phyloP scores from a whole-genome alignment of 2,113 vertebrate genomes.

The Epinephelus moara region DNA sequence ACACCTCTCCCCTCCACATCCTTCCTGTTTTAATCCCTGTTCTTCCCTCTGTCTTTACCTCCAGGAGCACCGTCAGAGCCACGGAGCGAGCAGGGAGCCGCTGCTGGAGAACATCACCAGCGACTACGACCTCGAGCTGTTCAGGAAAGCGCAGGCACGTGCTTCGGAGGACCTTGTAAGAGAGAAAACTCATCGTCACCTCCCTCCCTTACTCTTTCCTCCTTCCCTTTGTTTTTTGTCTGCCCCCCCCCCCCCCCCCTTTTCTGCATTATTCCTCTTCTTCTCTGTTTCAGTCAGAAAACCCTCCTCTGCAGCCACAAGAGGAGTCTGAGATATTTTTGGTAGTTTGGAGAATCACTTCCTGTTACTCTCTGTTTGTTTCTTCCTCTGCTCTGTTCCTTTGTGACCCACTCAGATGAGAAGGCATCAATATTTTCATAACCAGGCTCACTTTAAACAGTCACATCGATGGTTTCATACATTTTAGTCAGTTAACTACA shows the following conservation, averaged over 20 bases:
- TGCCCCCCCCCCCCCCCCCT: background rate
- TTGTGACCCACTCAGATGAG: slow-evolving; percentile 22
- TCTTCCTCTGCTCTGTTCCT: slow-evolving; percentile 21
- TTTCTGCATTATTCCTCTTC: slow-evolving; percentile 57
- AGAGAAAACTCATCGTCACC: slow-evolving; percentile 83
- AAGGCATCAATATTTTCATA: background rate
- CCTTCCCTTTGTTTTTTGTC: slow-evolving; percentile 17
- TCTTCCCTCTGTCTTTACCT: accelerated
- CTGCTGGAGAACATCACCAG: slow-evolving; percentile 98
- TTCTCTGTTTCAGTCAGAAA: slow-evolving; percentile 69
- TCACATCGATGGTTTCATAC: background rate
- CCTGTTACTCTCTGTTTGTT: slow-evolving; percentile 42
- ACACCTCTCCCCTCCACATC: background rate
- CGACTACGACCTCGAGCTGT: slow-evolving; percentile 98
- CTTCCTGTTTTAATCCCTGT: background rate
- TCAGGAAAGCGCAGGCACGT: slow-evolving; percentile 97
- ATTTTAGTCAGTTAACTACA: background rate
- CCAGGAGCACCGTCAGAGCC: slow-evolving; percentile 93
- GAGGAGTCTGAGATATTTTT: slow-evolving; percentile 70
- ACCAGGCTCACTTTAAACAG: background rate
- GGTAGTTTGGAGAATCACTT: slow-evolving; percentile 68
- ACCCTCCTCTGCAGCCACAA: slow-evolving; percentile 66
- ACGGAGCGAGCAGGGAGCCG: slow-evolving; percentile 92
- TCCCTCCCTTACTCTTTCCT: slow-evolving; percentile 46
- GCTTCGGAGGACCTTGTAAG: slow-evolving; percentile 98